Percentiles rank a stretch among this genome's conserved stretches.
phyloP scores from a whole-genome alignment of 2,113 vertebrate genomes.

The Neogobius melanostomus region DNA sequence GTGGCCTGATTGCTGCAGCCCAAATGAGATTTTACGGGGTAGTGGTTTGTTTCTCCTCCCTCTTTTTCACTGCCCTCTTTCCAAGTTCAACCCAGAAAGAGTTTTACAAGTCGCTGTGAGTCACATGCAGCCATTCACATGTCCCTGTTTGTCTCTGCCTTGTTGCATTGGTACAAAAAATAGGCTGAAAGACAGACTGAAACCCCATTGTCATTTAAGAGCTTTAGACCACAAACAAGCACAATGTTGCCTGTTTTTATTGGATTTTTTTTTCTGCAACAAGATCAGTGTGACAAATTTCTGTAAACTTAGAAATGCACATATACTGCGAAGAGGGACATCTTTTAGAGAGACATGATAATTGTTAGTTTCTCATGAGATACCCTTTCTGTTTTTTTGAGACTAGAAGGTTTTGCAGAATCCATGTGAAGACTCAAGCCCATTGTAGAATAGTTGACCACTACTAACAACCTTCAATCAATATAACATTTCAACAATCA shows the following conservation, averaged over 20 bases:
- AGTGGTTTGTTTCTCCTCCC: slow-evolving; percentile 16
- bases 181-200: background rate
- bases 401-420: too few species aligned
- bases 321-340: too few species aligned
- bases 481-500: background rate
- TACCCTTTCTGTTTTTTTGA: too few species aligned
- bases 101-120: slow-evolving; percentile 36
- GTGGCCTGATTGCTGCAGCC: slow-evolving; percentile 58
- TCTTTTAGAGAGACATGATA: too few species aligned
- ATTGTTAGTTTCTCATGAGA: too few species aligned
- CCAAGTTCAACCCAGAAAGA: slow-evolving; percentile 25
- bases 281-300: background rate
- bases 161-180: slow-evolving; percentile 7
- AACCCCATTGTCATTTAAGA: background rate
- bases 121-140: slow-evolving; percentile 30
- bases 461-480: background rate
- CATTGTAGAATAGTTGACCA: too few species aligned
- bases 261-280: background rate
- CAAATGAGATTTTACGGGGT: slow-evolving; percentile 45
- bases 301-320: background rate
- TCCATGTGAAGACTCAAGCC: too few species aligned
- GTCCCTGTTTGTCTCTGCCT: slow-evolving; percentile 13
- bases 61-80: slow-evolving; percentile 43
- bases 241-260: background rate
- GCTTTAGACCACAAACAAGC: background rate